Percentiles rank a stretch among this genome's conserved stretches.
Conservation (phyloP, 2,797 vertebrate species). For the Echeneis naucrates region DNA sequence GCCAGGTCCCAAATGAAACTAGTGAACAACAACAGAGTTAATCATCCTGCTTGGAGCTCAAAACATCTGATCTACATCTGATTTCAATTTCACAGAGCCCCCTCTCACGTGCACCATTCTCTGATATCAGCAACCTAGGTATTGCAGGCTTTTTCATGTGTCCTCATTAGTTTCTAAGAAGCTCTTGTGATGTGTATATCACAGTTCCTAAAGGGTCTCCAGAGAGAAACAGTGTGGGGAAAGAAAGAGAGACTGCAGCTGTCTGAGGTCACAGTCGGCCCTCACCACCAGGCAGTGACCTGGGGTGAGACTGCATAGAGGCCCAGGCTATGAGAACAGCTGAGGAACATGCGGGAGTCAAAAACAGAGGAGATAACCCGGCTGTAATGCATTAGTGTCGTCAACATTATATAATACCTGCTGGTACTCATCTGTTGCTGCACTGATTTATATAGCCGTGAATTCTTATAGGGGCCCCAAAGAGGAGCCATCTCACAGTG, state of each 20-base stretch:
- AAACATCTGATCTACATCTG: slow-evolving; percentile 35
- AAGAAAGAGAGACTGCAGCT: slow-evolving; percentile 69
- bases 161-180: slow-evolving; percentile 34
- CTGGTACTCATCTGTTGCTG: slow-evolving; percentile 43
- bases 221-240: slow-evolving; percentile 24
- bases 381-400: slow-evolving; percentile 57
- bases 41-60: slow-evolving; percentile 19
- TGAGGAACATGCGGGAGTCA: slow-evolving; percentile 59
- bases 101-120: slow-evolving; percentile 18
- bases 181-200: slow-evolving; percentile 44
- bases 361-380: slow-evolving; percentile 47
- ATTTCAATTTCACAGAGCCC: slow-evolving; percentile 27
- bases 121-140: slow-evolving; percentile 20
- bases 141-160: slow-evolving; percentile 29
- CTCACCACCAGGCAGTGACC: slow-evolving; percentile 65
- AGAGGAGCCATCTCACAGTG: slow-evolving; percentile 42
- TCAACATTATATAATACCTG: slow-evolving; percentile 70
- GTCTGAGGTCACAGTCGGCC: slow-evolving; percentile 66
- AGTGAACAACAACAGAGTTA: slow-evolving; percentile 22
- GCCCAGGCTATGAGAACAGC: slow-evolving; percentile 73
- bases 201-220: slow-evolving; percentile 36
- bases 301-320: slow-evolving; percentile 53
- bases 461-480: slow-evolving; percentile 23
- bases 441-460: slow-evolving; percentile 45
- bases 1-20: slow-evolving; percentile 34